These are phyloP conservation scores for Hemibagrus guttatus DNA, from an alignment of 2,797 vertebrate species.

Conservation along the genomic window DNA sequence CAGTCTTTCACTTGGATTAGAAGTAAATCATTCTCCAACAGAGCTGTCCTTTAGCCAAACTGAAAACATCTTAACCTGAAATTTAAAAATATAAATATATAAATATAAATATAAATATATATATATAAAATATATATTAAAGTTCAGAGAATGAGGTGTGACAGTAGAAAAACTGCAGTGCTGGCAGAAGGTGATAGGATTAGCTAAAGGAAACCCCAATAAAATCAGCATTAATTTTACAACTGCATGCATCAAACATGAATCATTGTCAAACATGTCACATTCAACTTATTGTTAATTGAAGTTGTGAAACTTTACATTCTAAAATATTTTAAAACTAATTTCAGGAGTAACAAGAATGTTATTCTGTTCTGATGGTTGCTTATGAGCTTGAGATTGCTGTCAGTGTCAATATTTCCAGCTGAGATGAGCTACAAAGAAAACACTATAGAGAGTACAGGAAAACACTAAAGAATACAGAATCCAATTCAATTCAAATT, in stretches of 20 bases:
- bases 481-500: neutral
- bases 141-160: slow-evolving; percentile 16
- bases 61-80: slow-evolving; percentile 13
- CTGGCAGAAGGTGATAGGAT: neutral
- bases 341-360: neutral
- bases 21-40: neutral
- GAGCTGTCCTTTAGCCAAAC: neutral
- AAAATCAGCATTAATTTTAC: neutral
- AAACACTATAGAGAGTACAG: no score
- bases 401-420: neutral
- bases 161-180: neutral
- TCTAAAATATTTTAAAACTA: neutral
- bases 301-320: neutral
- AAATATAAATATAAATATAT: no score
- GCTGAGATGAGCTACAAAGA: neutral
- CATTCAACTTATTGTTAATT: neutral
- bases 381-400: neutral
- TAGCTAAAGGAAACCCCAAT: neutral
- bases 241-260: neutral
- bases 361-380: neutral
- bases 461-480: no score
- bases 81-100: neutral
- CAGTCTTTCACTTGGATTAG: slow-evolving; percentile 2
- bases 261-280: neutral
- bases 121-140: no score